phyloP scores from a whole-genome alignment of 2,888 invertebrate genomes.

The Gisinianus flammeolus region DNA sequence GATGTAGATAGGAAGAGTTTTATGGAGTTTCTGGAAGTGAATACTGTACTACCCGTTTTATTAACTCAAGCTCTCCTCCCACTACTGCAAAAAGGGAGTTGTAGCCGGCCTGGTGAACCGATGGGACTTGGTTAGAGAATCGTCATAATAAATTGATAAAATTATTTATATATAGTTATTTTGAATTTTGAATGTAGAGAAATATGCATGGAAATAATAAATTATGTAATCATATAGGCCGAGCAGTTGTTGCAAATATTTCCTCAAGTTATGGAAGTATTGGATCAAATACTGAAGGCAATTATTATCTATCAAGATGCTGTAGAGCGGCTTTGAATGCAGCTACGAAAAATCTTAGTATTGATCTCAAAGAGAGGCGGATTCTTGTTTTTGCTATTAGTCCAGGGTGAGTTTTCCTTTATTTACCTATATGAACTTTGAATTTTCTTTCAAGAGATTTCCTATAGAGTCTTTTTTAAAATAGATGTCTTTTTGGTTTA shows the following conservation, averaged over 20 bases:
- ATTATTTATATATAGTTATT: too few relatives aligned
- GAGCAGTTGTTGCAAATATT: slow-evolving; percentile 72
- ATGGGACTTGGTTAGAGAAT: slow-evolving; percentile 17
- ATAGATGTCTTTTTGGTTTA: too few relatives aligned
- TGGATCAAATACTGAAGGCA: slow-evolving; percentile 74
- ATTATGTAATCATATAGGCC: too few relatives aligned
- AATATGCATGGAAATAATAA: too few relatives aligned
- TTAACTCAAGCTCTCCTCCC: slow-evolving; percentile 69
- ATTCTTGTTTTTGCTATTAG: slow-evolving; percentile 79
- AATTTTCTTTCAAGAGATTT: too few relatives aligned
- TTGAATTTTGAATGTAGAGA: too few relatives aligned
- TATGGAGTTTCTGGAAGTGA: slow-evolving; percentile 73
- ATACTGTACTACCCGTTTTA: slow-evolving; percentile 82
- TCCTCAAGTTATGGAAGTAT: slow-evolving; percentile 81
- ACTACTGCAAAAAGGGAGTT: slow-evolving; percentile 30
- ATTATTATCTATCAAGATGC: slow-evolving; percentile 81
- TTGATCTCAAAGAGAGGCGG: slow-evolving; percentile 76
- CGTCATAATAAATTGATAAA: too few relatives aligned
- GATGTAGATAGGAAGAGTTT: slow-evolving; percentile 76
- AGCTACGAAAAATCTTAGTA: slow-evolving; percentile 81
- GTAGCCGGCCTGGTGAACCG: not conserved
- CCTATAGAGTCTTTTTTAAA: too few relatives aligned
- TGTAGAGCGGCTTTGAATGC: slow-evolving; percentile 88
- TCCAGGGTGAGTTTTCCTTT: slow-evolving; percentile 80
- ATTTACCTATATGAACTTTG: too few relatives aligned